Percentiles rank a stretch among this genome's conserved stretches.
Evolutionary conservation across 2,113 vertebrate species (phyloP).

Genomic region (Scomber colias): DNA sequence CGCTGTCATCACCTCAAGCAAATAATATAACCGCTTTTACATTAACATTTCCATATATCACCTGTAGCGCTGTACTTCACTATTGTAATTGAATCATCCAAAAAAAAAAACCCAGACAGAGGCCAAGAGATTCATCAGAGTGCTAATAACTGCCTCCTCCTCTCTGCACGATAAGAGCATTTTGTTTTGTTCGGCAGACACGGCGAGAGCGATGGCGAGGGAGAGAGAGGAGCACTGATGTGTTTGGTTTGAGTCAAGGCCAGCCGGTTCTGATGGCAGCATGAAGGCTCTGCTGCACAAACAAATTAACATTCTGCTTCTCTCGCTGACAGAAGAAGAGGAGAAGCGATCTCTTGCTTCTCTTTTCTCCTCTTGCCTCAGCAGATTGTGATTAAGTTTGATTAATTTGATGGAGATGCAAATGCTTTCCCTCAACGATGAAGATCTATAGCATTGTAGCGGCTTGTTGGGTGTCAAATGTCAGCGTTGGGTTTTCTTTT

Average conservation of each 20-base stretch:
- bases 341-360: slow-evolving; percentile 18
- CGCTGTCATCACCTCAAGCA: slow-evolving; percentile 3
- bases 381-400: neutral
- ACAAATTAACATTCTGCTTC: slow-evolving; percentile 39
- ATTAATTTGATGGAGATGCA: neutral
- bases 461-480: neutral
- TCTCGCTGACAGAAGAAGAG: slow-evolving; percentile 1
- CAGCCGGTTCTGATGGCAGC: slow-evolving; percentile 41
- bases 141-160: slow-evolving; percentile 53
- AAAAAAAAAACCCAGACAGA: slow-evolving; percentile 29
- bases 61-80: slow-evolving; percentile 46
- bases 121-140: slow-evolving; percentile 57
- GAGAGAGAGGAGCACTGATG: slow-evolving; percentile 5
- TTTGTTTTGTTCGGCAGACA: slow-evolving; percentile 56
- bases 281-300: slow-evolving; percentile 48
- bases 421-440: too few relatives aligned
- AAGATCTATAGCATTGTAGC: too few relatives aligned
- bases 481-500: neutral
- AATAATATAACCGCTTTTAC: slow-evolving; percentile 33
- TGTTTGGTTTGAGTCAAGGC: slow-evolving; percentile 66
- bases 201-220: slow-evolving; percentile 5
- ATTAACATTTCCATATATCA: slow-evolving; percentile 42
- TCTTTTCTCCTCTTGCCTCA: neutral
- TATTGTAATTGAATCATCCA: slow-evolving; percentile 54
- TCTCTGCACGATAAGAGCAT: slow-evolving; percentile 46